phyloP scores from a whole-genome alignment of 2,797 vertebrate genomes.

The Leucoraja ocellata region DNA sequence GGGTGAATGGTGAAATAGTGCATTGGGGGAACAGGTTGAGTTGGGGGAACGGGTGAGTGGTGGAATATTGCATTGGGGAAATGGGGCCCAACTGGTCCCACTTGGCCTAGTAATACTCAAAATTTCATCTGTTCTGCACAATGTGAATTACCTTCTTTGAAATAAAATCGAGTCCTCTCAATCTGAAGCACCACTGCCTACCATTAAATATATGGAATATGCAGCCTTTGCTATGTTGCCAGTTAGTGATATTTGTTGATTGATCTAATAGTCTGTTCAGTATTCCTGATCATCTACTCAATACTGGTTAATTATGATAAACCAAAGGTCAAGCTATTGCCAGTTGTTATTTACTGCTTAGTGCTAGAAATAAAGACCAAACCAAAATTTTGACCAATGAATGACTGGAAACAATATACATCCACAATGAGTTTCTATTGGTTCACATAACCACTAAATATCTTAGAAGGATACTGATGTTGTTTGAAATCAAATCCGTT shows the following conservation, averaged over 20 bases:
- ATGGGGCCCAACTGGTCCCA: no score
- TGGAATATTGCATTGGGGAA: no score
- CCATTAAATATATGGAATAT: not conserved
- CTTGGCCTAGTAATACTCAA: not conserved
- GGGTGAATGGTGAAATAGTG: no score
- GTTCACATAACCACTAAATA: not conserved
- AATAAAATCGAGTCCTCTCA: not conserved
- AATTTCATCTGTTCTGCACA: not conserved
- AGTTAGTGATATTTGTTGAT: not conserved
- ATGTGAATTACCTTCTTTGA: not conserved
- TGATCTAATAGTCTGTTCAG: not conserved
- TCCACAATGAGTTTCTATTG: not conserved
- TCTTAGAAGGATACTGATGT: not conserved
- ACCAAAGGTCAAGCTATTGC: not conserved
- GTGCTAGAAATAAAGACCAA: not conserved
- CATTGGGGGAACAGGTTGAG: no score
- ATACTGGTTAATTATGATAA: not conserved
- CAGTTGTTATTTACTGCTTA: not conserved
- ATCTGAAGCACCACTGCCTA: not conserved
- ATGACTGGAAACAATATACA: not conserved
- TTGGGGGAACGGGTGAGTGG: no score
- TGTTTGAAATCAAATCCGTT: not conserved
- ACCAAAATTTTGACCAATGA: not conserved
- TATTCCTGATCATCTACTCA: not conserved
- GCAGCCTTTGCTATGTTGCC: not conserved